Percentiles rank a stretch among this genome's conserved stretches.
These are phyloP conservation scores for Amia ocellicauda DNA, from an alignment of 2,113 vertebrate genomes.

Conservation along the genomic window DNA sequence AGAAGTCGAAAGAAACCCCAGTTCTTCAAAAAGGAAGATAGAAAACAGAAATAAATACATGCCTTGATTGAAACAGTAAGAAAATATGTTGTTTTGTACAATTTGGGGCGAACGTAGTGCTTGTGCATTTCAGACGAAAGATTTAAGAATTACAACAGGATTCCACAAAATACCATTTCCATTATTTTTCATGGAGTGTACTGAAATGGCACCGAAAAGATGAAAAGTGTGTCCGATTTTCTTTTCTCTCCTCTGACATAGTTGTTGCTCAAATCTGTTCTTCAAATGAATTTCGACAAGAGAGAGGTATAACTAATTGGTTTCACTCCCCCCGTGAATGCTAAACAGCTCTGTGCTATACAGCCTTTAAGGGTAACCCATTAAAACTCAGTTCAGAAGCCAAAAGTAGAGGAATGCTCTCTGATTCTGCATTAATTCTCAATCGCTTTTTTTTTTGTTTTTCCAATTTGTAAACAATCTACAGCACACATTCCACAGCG, in stretches of 20 bases:
- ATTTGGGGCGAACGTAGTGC: too few species aligned
- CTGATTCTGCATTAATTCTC: neutral
- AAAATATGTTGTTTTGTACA: too few species aligned
- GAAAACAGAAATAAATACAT: too few species aligned
- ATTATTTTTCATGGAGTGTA: neutral
- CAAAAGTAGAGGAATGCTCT: neutral
- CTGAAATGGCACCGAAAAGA: neutral
- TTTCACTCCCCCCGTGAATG: neutral
- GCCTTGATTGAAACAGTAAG: too few species aligned
- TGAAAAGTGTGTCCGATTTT: neutral
- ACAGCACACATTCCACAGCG: neutral
- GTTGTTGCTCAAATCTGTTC: neutral
- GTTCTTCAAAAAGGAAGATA: too few species aligned
- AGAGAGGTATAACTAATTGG: neutral
- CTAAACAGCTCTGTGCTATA: neutral
- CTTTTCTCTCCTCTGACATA: too few species aligned
- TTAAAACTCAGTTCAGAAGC: neutral
- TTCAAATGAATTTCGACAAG: neutral
- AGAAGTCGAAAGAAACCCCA: too few species aligned
- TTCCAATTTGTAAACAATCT: neutral
- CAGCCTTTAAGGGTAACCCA: neutral
- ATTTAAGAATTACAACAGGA: neutral
- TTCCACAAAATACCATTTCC: neutral
- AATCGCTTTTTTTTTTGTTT: too few species aligned
- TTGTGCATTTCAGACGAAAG: too few species aligned